Conservation (phyloP, 1,140 invertebrate genomes). For the Lutraria rhynchaena region DNA sequence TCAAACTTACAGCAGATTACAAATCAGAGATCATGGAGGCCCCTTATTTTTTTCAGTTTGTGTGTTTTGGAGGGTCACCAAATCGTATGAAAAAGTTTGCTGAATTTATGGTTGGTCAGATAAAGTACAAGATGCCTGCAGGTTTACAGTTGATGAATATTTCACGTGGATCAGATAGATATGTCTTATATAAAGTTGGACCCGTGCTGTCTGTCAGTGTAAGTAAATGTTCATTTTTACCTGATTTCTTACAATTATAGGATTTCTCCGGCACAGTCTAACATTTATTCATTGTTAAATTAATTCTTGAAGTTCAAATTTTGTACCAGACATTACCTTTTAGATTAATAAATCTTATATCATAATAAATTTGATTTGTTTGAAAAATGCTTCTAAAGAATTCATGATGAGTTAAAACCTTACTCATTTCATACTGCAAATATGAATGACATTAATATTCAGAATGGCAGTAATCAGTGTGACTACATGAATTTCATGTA, state of each 20-base stretch:
- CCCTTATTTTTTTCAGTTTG: slow-evolving; percentile 88
- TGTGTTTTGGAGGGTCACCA: slow-evolving; percentile 98
- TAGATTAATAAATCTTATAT: too few relatives aligned
- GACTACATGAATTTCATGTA: too few relatives aligned
- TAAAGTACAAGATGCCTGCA: slow-evolving; percentile 68
- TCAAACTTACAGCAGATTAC: too few relatives aligned
- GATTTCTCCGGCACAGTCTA: background rate
- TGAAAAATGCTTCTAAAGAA: too few relatives aligned
- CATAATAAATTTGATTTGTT: too few relatives aligned
- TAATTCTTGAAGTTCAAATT: background rate
- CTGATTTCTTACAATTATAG: too few relatives aligned
- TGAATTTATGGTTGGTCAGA: slow-evolving; percentile 68
- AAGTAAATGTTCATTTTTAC: slow-evolving; percentile 71
- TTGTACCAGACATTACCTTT: too few relatives aligned
- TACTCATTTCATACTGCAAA: too few relatives aligned
- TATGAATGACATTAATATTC: too few relatives aligned
- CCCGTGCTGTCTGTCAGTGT: slow-evolving; percentile 95
- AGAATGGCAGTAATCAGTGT: too few relatives aligned
- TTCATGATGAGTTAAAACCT: too few relatives aligned
- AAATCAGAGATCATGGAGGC: too few relatives aligned
- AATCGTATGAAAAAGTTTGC: slow-evolving; percentile 95
- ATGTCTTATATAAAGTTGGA: slow-evolving; percentile 99
- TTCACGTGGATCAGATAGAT: slow-evolving; percentile 82
- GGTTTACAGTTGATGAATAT: slow-evolving; percentile 70
- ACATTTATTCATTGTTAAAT: background rate